These are phyloP conservation scores for Polypterus bichir DNA, from an alignment of 2,113 vertebrate species.

Conservation along the genomic window DNA sequence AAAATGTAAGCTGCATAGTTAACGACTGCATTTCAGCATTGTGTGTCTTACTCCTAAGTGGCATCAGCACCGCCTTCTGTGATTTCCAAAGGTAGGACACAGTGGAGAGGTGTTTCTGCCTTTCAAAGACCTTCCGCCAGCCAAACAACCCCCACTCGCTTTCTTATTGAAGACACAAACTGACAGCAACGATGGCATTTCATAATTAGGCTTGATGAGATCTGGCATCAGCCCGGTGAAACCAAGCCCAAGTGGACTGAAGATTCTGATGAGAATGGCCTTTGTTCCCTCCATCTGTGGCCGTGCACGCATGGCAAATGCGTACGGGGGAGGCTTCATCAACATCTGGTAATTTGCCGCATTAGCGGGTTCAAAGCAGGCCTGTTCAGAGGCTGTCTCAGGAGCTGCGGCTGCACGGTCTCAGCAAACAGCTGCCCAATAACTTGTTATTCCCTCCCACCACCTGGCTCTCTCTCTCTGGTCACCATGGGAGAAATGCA, in stretches of 20 bases:
- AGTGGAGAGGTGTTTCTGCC: no score
- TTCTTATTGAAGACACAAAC: no score
- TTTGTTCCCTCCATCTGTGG: background rate
- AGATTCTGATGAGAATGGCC: background rate
- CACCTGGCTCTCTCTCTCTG: background rate
- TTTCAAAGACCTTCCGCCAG: no score
- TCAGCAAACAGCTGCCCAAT: constrained; percentile 7
- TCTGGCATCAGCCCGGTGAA: background rate
- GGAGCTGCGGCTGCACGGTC: background rate
- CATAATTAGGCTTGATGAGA: background rate
- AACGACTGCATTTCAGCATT: no score
- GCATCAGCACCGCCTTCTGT: no score
- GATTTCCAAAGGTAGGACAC: no score
- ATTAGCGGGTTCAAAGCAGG: constrained; percentile 6
- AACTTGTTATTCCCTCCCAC: background rate
- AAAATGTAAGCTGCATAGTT: no score
- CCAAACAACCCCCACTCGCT: no score
- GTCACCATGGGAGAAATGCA: background rate
- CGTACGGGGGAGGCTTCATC: constrained; percentile 13
- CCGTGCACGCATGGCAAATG: constrained; percentile 29
- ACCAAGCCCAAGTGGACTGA: background rate
- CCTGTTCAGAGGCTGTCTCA: background rate
- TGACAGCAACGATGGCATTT: background rate
- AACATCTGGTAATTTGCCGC: constrained; percentile 14
- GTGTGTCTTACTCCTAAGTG: no score